Evolutionary conservation across 1,140 invertebrate genomes (phyloP).

Genomic region (Episyrphus balteatus): DNA sequence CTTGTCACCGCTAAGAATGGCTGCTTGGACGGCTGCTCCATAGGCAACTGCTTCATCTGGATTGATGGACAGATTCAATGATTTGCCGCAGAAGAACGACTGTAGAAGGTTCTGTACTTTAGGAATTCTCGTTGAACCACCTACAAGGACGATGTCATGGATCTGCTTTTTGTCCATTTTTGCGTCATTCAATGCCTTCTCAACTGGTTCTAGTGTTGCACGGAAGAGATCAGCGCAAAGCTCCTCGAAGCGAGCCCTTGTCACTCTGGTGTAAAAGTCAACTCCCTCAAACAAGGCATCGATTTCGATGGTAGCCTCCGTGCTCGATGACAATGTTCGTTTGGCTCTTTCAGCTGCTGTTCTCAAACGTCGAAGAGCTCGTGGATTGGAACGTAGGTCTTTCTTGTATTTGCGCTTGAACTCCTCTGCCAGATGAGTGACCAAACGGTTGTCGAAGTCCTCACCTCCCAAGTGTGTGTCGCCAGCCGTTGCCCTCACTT

Average conservation of each 20-base stretch:
- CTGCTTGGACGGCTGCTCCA: slow-evolving; percentile 63
- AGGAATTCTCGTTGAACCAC: slow-evolving; percentile 51
- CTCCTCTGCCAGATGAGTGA: slow-evolving; percentile 60
- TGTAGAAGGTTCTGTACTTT: slow-evolving; percentile 50
- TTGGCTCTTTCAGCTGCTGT: slow-evolving; percentile 62
- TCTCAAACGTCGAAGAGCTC: slow-evolving; percentile 61
- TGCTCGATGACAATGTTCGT: slow-evolving; percentile 50
- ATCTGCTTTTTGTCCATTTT: slow-evolving; percentile 58
- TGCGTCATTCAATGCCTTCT: slow-evolving; percentile 60
- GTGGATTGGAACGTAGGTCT: slow-evolving; percentile 58
- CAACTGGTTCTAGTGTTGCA: slow-evolving; percentile 54
- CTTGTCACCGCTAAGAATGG: slow-evolving; percentile 54
- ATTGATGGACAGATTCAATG: slow-evolving; percentile 57
- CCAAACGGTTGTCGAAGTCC: slow-evolving; percentile 66
- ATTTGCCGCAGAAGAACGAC: slow-evolving; percentile 50
- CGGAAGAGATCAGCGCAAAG: slow-evolving; percentile 70
- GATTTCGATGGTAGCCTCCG: slow-evolving; percentile 57
- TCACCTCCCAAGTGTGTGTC: slow-evolving; percentile 60
- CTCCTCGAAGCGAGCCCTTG: slow-evolving; percentile 74
- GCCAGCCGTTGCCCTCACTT: slow-evolving; percentile 66
- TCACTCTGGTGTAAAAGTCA: slow-evolving; percentile 76
- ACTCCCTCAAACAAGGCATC: slow-evolving; percentile 60
- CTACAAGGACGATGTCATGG: slow-evolving; percentile 51
- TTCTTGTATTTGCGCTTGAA: slow-evolving; percentile 77
- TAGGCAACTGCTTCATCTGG: slow-evolving; percentile 67